Evolutionary conservation across 2,888 invertebrate genomes (phyloP), one percentile per base, ranked within the genome.

Genomic region (Amiota mariae): DNA sequence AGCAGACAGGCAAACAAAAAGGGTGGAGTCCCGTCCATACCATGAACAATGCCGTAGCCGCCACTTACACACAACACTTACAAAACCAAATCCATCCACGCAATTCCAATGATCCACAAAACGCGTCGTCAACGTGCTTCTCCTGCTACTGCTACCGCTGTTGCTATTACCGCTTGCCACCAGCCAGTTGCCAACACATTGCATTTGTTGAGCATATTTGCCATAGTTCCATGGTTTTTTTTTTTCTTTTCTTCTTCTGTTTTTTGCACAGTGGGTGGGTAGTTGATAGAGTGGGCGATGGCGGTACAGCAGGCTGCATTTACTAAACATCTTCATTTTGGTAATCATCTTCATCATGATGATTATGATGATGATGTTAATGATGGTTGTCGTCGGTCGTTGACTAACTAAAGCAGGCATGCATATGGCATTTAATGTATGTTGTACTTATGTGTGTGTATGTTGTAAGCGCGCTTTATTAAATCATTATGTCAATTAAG

Each of bases 401-500:
- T 49, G 70, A 61, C 64, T 20, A 59, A 15, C 59, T 18, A 18
- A 18, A 57, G 57, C 49, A 76, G 81, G 79, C n/a, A 80, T 79
- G 77, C 78, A 76, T 78, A 76, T 81, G 81, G 79, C 81, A 80
- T 82, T 75, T 36, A 74, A n/a, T n/a, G n/a, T n/a, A n/a, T 73
- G 80, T 82, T 84, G 85, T 81, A 81, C 86, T 84, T 85, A 24
- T 24, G 24, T 24, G 82, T 80, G 81, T 81, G 82, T 81, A 36
- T 36, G 4, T 36, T 36, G 36, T 83, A 36, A 36, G 36, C 11
- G 11, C 59, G 83, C 76, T 85, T 86, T 86, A 85, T 85, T 85
- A 81, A 86, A 85, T 86, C 85, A 86, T 85, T 86, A 83, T 84
- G 85, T 81, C 85, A 85, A 86, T 85, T 85, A 86, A 83, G 84